A percentile compares a stretch with the other conserved stretches of the same genome.
Conservation (phyloP, 2,113 vertebrate species). For the Plestiodon gilberti region DNA sequence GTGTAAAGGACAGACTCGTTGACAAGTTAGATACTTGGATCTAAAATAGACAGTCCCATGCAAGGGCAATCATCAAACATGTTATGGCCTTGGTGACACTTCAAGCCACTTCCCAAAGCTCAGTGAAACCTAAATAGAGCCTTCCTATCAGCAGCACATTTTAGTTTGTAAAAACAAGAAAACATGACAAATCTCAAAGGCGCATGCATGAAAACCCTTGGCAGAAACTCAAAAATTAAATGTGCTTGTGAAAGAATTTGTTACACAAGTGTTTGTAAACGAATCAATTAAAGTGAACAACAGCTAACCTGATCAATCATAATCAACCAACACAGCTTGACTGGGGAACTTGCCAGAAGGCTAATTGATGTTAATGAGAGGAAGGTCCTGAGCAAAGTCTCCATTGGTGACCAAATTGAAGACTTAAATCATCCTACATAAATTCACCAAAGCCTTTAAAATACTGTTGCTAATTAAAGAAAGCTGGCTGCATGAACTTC, state of each 20-base stretch:
- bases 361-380: constrained; percentile 11
- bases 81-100: fast-evolving
- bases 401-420: background rate
- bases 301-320: background rate
- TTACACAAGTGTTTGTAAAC: constrained; percentile 15
- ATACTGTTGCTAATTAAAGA: background rate
- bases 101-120: background rate
- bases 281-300: background rate
- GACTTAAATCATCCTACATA: constrained; percentile 1
- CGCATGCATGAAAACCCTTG: constrained; percentile 2
- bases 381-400: background rate
- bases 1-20: fast-evolving
- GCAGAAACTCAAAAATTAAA: constrained; percentile 15
- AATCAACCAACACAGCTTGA: constrained; percentile 7
- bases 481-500: background rate
- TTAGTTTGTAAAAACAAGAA: background rate
- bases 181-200: constrained; percentile 8
- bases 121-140: background rate
- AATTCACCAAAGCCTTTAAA: background rate
- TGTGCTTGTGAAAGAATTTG: background rate
- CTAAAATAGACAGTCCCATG: background rate
- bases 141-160: background rate
- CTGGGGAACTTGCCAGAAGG: background rate
- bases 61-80: background rate
- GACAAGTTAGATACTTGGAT: fast-evolving